These are phyloP conservation scores for Anguilla pacifica DNA, from an alignment of 2,797 vertebrate genomes.

Conservation along the genomic window DNA sequence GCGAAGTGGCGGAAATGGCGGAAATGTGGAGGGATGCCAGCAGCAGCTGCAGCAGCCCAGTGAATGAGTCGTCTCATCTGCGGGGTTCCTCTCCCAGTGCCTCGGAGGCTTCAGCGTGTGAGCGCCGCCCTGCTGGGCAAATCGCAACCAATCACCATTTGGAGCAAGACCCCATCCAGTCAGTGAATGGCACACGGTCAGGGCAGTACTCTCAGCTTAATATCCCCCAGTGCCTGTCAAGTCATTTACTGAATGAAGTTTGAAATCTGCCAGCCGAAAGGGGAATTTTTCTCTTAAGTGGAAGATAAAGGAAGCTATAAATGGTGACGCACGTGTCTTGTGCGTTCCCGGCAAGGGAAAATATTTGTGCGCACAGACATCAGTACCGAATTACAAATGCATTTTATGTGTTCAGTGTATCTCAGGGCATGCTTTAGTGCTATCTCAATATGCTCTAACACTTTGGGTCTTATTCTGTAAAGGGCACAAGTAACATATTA, in stretches of 20 bases:
- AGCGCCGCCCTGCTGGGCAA: background rate
- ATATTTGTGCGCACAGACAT: background rate
- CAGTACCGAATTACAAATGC: background rate
- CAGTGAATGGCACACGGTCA: conserved; percentile 22
- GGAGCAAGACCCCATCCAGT: conserved; percentile 33
- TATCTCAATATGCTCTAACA: background rate
- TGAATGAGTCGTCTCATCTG: background rate
- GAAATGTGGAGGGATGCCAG: background rate
- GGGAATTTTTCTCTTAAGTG: background rate
- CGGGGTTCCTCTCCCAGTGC: background rate
- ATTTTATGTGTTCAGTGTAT: background rate
- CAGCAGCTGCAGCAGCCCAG: background rate
- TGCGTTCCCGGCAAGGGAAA: conserved; percentile 46
- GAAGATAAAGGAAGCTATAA: background rate
- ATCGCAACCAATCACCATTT: conserved; percentile 36
- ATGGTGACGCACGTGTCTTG: conserved; percentile 46
- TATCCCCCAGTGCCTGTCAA: conserved; percentile 19
- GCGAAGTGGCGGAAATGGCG: too few relatives aligned
- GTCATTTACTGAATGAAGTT: conserved; percentile 54
- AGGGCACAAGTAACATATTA: background rate
- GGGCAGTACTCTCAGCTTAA: background rate
- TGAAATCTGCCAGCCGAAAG: background rate
- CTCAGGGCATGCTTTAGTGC: background rate
- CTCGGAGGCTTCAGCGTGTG: background rate
- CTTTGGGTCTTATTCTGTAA: background rate